phyloP scores from a whole-genome alignment of 2,888 invertebrate species.

The Hemaris fuciformis region DNA sequence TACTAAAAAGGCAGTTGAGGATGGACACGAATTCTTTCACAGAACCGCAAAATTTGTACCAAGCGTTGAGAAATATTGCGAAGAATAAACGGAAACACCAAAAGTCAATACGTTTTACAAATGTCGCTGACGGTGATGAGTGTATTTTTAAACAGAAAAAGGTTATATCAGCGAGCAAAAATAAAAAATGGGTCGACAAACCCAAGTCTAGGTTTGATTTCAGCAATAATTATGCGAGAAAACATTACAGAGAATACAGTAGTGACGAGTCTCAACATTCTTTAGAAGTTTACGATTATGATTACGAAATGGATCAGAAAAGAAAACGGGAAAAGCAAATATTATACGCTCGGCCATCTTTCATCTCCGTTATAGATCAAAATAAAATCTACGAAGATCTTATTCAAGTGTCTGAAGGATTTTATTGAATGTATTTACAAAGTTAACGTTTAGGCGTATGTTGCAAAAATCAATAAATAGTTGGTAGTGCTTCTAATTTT shows the following conservation, averaged over 20 bases:
- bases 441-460: background rate
- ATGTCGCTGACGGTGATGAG: slow-evolving; percentile 19
- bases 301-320: slow-evolving; percentile 31
- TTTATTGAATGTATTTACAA: background rate
- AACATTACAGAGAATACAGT: background rate
- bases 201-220: background rate
- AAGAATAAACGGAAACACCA: slow-evolving; percentile 40
- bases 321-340: slow-evolving; percentile 14
- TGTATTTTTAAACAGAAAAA: slow-evolving; percentile 42
- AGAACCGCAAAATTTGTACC: slow-evolving; percentile 52
- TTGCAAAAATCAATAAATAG: background rate
- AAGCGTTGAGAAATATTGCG: slow-evolving; percentile 56
- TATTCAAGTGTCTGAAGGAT: background rate
- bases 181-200: background rate
- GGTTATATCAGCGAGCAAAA: slow-evolving; percentile 30
- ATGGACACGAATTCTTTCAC: slow-evolving; percentile 32
- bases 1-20: slow-evolving; percentile 49
- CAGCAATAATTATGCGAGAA: background rate
- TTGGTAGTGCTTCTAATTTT: too few relatives aligned
- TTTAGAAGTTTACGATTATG: slow-evolving; percentile 43
- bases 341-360: slow-evolving; percentile 22
- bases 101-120: slow-evolving; percentile 24
- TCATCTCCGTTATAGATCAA: slow-evolving; percentile 17
- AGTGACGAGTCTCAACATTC: slow-evolving; percentile 37
- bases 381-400: background rate